Evolutionary conservation across 2,888 invertebrate genomes (phyloP), one percentile per base, ranked within the genome.

Genomic region (Rhorus exstirpatorius): DNA sequence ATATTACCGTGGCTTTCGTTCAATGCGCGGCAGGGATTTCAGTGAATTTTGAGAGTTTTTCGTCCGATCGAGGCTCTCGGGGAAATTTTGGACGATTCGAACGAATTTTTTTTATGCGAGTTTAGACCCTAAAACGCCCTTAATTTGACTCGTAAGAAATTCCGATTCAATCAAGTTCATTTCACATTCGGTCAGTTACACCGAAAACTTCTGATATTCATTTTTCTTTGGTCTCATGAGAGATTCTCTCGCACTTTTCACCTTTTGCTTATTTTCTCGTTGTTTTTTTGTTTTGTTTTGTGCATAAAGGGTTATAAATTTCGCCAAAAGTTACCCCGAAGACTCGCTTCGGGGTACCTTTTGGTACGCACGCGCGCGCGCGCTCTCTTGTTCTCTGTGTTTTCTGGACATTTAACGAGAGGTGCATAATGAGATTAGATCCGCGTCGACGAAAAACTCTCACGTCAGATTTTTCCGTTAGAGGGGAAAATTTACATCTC

Each of bases 351-450:
- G 31, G 41, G 12, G 44, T 55, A 17, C 35, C 49, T 51, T 68
- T 19, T 51, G 63, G n/a, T n/a, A n/a, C n/a, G n/a, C n/a, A n/a
- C n/a, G n/a, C n/a, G n/a, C n/a, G n/a, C n/a, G n/a, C n/a, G n/a
- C n/a, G n/a, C n/a, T 38, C 65, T 76, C 61, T 41, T 26, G 49
- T 49, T 46, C 19, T 38, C 12, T 60, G n/a, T 21, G 60, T 38
- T 51, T 49, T 70, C 60, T 71, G n/a, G n/a, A n/a, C n/a, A n/a
- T 41, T 53, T 51, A 12, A 35, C n/a, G 31, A 41, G 61, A 51
- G 19, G 7, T 19, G 55, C 51, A 46, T 51, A 35, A 84, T 83
- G 79, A 84, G 84, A 84, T 84, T 79, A 77, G 44, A 74, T n/a
- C n/a, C 31, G 3, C 58, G 46, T 46, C 38, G 41, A 65, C 26